Conservation (phyloP, 2,113 vertebrate species). For the Amia ocellicauda region DNA sequence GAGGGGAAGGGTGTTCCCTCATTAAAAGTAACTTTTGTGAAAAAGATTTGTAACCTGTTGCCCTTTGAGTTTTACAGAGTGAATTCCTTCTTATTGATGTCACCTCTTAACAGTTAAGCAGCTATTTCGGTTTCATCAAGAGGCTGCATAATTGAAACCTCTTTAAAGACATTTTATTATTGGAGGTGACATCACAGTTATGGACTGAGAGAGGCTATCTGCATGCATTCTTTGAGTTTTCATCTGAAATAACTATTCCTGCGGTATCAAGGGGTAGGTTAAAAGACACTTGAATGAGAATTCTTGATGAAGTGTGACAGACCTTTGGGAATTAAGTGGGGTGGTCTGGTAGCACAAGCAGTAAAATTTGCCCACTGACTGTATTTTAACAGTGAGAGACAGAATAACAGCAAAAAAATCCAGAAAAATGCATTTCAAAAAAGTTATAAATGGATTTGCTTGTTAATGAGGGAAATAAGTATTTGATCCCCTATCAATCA, state of each 20-base stretch:
- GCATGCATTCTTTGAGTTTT: constrained; percentile 25
- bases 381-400: too few species aligned
- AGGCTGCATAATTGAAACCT: constrained; percentile 61
- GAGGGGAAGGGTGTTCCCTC: constrained; percentile 48
- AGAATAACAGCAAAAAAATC: too few species aligned
- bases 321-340: background rate
- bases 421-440: background rate
- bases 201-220: constrained; percentile 11
- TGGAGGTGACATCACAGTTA: constrained; percentile 42
- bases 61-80: constrained; percentile 33
- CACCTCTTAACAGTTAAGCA: constrained; percentile 54
- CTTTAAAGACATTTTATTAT: constrained; percentile 56
- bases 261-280: constrained; percentile 23
- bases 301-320: constrained; percentile 3
- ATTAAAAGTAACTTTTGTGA: constrained; percentile 52
- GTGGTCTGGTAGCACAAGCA: too few species aligned
- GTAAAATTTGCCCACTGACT: too few species aligned
- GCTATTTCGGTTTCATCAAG: constrained; percentile 52
- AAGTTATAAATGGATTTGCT: too few species aligned
- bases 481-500: too few species aligned
- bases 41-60: constrained; percentile 40
- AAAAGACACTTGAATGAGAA: constrained; percentile 7
- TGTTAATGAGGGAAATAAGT: too few species aligned
- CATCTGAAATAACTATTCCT: constrained; percentile 38
- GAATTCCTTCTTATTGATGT: constrained; percentile 35